Percentiles rank a stretch among this genome's conserved stretches.
Conservation (phyloP, 2,888 invertebrate genomes). For the Lathronympha strigana region DNA sequence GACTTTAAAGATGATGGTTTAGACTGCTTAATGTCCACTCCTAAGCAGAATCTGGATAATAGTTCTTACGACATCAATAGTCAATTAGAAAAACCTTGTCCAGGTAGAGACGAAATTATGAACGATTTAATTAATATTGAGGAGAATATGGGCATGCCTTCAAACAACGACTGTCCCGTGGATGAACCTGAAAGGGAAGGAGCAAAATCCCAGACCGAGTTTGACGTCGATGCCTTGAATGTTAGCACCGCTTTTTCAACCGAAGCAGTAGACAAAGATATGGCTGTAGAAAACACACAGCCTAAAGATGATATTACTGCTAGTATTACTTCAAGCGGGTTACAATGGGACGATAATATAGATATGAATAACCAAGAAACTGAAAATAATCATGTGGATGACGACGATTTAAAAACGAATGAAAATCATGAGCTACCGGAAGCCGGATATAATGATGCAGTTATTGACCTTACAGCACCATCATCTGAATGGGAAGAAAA, state of each 20-base stretch:
- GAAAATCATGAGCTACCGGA: slow-evolving; percentile 50
- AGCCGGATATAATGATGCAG: slow-evolving; percentile 52
- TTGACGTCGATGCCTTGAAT: slow-evolving; percentile 45
- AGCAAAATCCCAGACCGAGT: slow-evolving; percentile 48
- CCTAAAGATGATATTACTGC: slow-evolving; percentile 50
- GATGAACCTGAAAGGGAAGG: slow-evolving; percentile 49
- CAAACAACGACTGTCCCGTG: slow-evolving; percentile 50
- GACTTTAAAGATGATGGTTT: slow-evolving; percentile 72
- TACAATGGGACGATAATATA: slow-evolving; percentile 57
- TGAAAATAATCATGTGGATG: slow-evolving; percentile 44
- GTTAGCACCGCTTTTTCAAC: slow-evolving; percentile 42
- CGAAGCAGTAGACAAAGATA: slow-evolving; percentile 44
- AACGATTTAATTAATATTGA: slow-evolving; percentile 79
- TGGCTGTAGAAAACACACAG: slow-evolving; percentile 48
- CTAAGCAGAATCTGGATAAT: slow-evolving; percentile 65
- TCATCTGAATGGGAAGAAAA: slow-evolving; percentile 55
- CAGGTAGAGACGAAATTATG: slow-evolving; percentile 75
- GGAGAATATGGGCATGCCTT: slow-evolving; percentile 64
- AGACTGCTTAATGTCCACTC: slow-evolving; percentile 73
- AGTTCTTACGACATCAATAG: slow-evolving; percentile 56
- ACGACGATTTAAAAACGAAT: slow-evolving; percentile 31
- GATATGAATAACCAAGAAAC: slow-evolving; percentile 53
- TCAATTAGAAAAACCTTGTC: slow-evolving; percentile 60
- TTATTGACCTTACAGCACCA: slow-evolving; percentile 61
- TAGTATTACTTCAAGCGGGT: slow-evolving; percentile 48